Base-by-base conservation (phyloP, 2,113 vertebrate species). In the Rhinoptilus africanus region DNA sequence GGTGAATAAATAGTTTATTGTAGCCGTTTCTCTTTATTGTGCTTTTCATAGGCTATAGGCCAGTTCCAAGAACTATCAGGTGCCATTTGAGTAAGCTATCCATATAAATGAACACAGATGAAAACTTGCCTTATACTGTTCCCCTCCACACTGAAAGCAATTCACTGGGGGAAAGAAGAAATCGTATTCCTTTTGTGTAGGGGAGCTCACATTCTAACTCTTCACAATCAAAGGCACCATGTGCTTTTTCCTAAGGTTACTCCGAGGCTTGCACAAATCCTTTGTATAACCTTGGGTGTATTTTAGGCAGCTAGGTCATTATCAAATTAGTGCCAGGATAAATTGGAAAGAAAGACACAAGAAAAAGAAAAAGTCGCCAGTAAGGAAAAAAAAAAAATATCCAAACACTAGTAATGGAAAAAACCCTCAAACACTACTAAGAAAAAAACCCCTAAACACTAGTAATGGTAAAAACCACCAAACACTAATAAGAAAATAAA, bases 131-230 rank as follows among this genome's bases (percentile, higher is more conserved):
- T 93, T 51, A 18, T 82, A 9, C 75, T 85, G 3, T 66, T 91
- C 50, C 87, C 48, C 39, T 91, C 79, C 14, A 64, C 54, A 94
- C 54, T 82, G 87, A 91, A 73, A 84, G 93, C 45, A 81, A 91
- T 96, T 94, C 95, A 64, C 64, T 8, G 5, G 66, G 69, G 84
- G 54, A 78, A 78, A 82, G 64, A 57, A 69, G 91, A 93, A 93
- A 93, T 91, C 66, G 68, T 93, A 96, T 8, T 94, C 91, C 93
- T 91, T 94, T 88, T 94, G 95, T 94, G 84, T 8, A 6, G 0
- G 4, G 75, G 35, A 78, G 87, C 60, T 91, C 53, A 28, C 54
- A 39, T 78, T 91, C 64, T 69, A 50, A 27, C 35, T 47, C 77
- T 67, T 51, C 54, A 54, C 88, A 85, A 82, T 74, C 93, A 91